A percentile compares a stretch with the other conserved stretches of the same genome.
phyloP scores from a whole-genome alignment of 2,113 vertebrate genomes.

The Alligator mississippiensis region DNA sequence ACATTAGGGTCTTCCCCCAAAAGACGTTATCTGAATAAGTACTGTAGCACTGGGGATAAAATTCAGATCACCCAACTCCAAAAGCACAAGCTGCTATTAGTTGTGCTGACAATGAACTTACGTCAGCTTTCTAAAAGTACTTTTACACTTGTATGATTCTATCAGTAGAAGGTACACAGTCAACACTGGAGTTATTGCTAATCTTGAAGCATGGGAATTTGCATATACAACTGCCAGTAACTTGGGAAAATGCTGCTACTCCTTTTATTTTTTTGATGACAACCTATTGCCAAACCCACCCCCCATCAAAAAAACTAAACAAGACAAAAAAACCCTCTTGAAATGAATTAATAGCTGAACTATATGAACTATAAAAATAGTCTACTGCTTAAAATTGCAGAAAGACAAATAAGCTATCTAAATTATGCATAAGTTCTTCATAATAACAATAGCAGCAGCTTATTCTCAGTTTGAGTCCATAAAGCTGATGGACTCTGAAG shows the following conservation, averaged over 20 bases:
- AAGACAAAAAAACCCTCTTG: neutral
- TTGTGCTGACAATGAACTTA: neutral
- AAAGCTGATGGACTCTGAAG: neutral
- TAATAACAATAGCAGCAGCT: neutral
- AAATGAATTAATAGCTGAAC: neutral
- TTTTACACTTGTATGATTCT: neutral
- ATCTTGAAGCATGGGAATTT: neutral
- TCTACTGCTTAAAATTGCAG: neutral
- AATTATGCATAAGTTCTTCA: neutral
- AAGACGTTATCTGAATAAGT: neutral
- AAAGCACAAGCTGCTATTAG: neutral
- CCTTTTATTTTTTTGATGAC: neutral
- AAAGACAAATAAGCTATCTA: neutral
- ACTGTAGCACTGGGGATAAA: neutral
- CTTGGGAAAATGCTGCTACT: neutral
- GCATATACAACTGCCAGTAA: neutral
- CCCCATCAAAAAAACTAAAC: too few species aligned
- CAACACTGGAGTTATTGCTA: neutral
- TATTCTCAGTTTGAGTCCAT: neutral
- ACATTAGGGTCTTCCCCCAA: neutral
- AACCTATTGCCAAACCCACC: too few species aligned
- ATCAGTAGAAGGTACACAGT: neutral
- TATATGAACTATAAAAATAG: neutral
- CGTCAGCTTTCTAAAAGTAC: neutral
- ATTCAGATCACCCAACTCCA: neutral